Conservation (phyloP, 1,140 invertebrate genomes). For the Tenebrio molitor region DNA sequence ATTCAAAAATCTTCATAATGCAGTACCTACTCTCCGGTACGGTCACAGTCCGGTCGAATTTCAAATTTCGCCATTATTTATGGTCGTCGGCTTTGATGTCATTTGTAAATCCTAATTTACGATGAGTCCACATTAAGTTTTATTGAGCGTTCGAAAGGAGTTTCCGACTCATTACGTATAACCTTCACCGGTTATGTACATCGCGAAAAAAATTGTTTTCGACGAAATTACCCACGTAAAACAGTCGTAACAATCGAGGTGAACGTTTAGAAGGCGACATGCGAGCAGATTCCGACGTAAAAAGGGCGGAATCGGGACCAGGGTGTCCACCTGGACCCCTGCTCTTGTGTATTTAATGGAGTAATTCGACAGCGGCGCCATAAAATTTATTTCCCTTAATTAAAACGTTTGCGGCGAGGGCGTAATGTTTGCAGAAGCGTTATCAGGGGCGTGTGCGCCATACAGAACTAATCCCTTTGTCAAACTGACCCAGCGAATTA, state of each 20-base stretch:
- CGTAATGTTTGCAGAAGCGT: neutral
- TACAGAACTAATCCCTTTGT: conserved; percentile 22
- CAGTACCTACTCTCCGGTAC: neutral
- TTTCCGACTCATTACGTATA: conserved; percentile 19
- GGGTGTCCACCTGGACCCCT: too few relatives aligned
- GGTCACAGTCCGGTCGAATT: neutral
- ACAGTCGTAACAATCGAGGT: too few relatives aligned
- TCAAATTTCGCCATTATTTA: too few relatives aligned
- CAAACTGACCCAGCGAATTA: conserved; percentile 2
- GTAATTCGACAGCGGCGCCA: neutral
- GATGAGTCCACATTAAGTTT: neutral
- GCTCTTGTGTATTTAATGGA: too few relatives aligned
- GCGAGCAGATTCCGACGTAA: too few relatives aligned
- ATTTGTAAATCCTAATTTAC: conserved; percentile 9
- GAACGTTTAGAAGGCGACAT: too few relatives aligned
- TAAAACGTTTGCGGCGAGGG: conserved; percentile 1
- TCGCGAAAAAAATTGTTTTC: conserved; percentile 33
- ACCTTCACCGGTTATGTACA: conserved; percentile 31
- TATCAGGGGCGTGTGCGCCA: neutral
- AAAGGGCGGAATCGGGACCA: too few relatives aligned
- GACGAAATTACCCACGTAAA: conserved; percentile 10
- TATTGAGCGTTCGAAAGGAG: neutral
- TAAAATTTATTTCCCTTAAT: conserved; percentile 33
- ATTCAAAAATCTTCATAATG: too few relatives aligned
- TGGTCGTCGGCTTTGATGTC: neutral